Percentiles rank a stretch among this genome's conserved stretches.
phyloP scores from a whole-genome alignment of 2,888 invertebrate species.

The Scaptomyza tumidula region DNA sequence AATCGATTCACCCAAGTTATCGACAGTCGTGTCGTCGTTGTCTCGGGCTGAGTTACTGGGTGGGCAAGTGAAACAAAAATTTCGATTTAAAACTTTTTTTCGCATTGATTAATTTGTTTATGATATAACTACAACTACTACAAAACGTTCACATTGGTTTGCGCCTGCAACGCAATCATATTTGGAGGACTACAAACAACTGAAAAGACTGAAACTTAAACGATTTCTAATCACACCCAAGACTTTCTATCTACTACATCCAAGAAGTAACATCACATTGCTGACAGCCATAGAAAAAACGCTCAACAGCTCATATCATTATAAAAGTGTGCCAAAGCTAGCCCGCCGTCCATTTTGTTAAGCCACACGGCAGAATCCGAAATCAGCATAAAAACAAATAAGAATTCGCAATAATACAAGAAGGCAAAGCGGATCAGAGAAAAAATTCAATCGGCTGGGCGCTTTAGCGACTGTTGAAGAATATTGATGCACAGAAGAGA shows the following conservation, averaged over 20 bases:
- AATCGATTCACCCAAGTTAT: slow-evolving; percentile 11
- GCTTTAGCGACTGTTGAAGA: slow-evolving; percentile 41
- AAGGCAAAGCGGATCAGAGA: slow-evolving; percentile 38
- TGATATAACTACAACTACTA: slow-evolving; percentile 54
- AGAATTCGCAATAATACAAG: slow-evolving; percentile 44
- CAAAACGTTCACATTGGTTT: slow-evolving; percentile 47
- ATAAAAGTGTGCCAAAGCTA: slow-evolving; percentile 66
- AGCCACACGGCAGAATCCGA: slow-evolving; percentile 40
- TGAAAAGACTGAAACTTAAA: slow-evolving; percentile 69
- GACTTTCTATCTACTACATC: slow-evolving; percentile 64
- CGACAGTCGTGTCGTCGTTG: slow-evolving; percentile 73
- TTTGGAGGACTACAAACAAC: slow-evolving; percentile 59
- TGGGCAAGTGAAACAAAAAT: slow-evolving; percentile 54
- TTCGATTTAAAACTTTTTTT: slow-evolving; percentile 65
- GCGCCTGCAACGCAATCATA: slow-evolving; percentile 56
- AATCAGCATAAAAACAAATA: slow-evolving; percentile 34
- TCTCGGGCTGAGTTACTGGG: slow-evolving; percentile 68
- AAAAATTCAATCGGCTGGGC: slow-evolving; percentile 34
- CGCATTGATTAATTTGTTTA: slow-evolving; percentile 67
- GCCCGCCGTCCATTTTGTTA: slow-evolving; percentile 23
- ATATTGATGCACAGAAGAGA: slow-evolving; percentile 61
- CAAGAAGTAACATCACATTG: slow-evolving; percentile 56
- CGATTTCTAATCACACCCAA: slow-evolving; percentile 66
- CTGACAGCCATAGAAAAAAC: slow-evolving; percentile 56
- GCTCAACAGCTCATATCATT: slow-evolving; percentile 41